Conservation (phyloP, 2,113 vertebrate species). For the Chamaea fasciata region DNA sequence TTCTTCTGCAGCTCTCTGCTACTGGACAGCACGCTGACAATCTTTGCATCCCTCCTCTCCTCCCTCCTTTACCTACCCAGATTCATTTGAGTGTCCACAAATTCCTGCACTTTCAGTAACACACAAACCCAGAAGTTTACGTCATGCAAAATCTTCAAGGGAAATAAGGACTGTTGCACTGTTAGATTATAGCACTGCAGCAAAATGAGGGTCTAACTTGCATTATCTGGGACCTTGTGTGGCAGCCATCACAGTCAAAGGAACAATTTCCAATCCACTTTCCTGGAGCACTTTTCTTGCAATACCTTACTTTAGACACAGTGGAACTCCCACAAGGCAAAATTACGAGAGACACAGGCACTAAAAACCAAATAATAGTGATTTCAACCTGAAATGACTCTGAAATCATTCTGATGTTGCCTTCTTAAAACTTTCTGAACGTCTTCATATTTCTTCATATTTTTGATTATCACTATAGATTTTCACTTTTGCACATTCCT, state of each 20-base stretch:
- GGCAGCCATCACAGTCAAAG: not conserved
- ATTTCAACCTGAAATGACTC: not conserved
- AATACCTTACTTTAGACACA: not conserved
- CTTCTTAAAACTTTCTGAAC: not conserved
- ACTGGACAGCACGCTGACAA: not conserved
- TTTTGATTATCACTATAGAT: not conserved
- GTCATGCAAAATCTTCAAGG: not conserved
- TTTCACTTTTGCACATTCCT: conserved; percentile 30
- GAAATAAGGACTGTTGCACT: not conserved
- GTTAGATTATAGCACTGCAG: not conserved
- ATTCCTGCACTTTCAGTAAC: not conserved
- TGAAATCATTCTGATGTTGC: not conserved
- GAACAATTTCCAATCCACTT: not conserved
- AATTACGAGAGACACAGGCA: not conserved
- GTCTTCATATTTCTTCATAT: not conserved
- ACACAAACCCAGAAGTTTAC: not conserved
- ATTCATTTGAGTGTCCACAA: not conserved
- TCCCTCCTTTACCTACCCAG: rapidly evolving
- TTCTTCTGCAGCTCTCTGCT: not conserved
- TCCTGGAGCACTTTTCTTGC: not conserved
- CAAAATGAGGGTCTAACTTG: not conserved
- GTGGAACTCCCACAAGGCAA: not conserved
- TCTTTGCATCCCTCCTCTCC: too few relatives aligned
- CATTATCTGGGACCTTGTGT: not conserved
- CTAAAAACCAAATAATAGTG: not conserved